Percentiles rank a stretch among this genome's conserved stretches.
These are phyloP conservation scores for Pluvialis apricaria DNA, from an alignment of 2,113 vertebrate species.

Conservation along the genomic window DNA sequence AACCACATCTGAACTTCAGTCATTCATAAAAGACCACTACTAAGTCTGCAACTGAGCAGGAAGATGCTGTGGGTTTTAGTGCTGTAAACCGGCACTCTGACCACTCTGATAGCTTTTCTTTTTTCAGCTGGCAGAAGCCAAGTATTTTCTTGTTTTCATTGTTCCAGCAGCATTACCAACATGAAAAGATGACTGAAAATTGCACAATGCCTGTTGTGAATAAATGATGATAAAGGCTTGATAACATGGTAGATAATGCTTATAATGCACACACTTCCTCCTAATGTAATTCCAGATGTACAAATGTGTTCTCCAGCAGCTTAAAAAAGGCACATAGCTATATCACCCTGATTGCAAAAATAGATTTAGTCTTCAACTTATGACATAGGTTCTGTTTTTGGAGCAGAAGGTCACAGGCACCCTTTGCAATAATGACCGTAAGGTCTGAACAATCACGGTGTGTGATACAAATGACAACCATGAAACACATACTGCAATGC, in stretches of 20 bases:
- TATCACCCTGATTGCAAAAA: background rate
- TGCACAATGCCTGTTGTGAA: background rate
- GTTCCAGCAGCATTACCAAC: background rate
- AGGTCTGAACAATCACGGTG: background rate
- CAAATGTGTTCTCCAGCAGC: background rate
- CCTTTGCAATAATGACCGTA: background rate
- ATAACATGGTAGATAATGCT: background rate
- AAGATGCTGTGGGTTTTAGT: background rate
- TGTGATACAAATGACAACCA: background rate
- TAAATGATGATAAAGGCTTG: background rate
- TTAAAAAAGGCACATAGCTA: background rate
- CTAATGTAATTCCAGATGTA: background rate
- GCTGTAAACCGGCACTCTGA: background rate
- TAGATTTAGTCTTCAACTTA: conserved; percentile 10
- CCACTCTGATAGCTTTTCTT: background rate
- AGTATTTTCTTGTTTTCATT: background rate
- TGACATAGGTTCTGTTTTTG: background rate
- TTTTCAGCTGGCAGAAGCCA: background rate
- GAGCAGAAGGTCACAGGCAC: background rate
- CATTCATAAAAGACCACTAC: background rate
- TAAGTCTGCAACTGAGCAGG: background rate
- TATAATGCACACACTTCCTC: background rate
- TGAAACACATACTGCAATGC: conserved; percentile 1
- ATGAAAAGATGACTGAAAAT: background rate
- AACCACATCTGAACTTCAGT: background rate